Evolutionary conservation across 2,888 invertebrate species (phyloP).

Genomic region (Himalopsyche japonica): DNA sequence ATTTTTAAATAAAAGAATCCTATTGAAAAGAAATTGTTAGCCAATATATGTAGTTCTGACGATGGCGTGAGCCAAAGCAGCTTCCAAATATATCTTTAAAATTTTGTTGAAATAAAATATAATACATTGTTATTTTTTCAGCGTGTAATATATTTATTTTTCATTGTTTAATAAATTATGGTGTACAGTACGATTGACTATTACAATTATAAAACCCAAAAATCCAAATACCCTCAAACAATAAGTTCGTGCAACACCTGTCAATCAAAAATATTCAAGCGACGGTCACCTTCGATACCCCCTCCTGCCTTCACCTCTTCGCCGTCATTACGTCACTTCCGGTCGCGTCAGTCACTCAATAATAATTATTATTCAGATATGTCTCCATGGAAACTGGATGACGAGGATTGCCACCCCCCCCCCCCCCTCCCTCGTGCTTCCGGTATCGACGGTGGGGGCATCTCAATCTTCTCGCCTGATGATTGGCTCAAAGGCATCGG

Average conservation of each 20-base stretch:
- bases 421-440: neutral
- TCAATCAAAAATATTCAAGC: conserved; percentile 24
- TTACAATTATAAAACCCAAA: neutral
- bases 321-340: conserved; percentile 33
- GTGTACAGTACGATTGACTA: neutral
- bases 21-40: too few species aligned
- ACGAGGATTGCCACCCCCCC: conserved; percentile 10
- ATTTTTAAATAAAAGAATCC: too few species aligned
- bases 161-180: too few species aligned
- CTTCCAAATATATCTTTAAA: too few species aligned
- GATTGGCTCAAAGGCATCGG: conserved; percentile 30
- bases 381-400: conserved; percentile 37
- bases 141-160: too few species aligned
- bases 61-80: too few species aligned
- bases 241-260: conserved; percentile 5
- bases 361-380: conserved; percentile 41
- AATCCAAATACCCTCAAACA: neutral
- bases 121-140: too few species aligned
- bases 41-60: too few species aligned
- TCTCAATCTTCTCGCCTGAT: conserved; percentile 27
- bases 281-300: neutral
- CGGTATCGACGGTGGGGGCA: conserved; percentile 28
- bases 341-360: conserved; percentile 36
- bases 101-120: too few species aligned
- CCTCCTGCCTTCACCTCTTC: conserved; percentile 10